Evolutionary conservation across 2,113 vertebrate genomes (phyloP), one percentile per base, ranked within the genome.

Genomic region (Pterocles burchelli): DNA sequence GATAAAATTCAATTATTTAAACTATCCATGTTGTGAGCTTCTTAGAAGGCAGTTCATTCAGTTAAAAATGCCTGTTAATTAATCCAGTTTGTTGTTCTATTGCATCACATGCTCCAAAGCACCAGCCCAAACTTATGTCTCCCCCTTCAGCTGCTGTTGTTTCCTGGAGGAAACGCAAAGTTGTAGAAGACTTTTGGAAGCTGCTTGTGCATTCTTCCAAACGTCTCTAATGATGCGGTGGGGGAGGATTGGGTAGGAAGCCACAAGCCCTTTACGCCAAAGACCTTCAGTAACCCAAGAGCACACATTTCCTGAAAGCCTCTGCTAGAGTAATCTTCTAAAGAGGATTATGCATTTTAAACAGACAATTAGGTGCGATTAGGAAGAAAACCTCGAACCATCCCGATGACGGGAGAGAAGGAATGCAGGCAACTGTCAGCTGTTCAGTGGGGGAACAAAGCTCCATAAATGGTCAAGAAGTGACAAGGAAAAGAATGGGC

Each of bases 291-390:
- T 66, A 85, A 75, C 10, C 6, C 57, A 72, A 24, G 45, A 76
- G 28, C 62, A 34, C 1, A 2, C 28, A 16, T 72, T 81, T 90
- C 76, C 77, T 75, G 84, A 68, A 92, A 94, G 74, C 73, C 61
- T 89, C 52, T 76, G 77, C 62, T 89, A 25, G 57, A 92, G 45
- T 65, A 91, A 91, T 82, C 80, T 94, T 85, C 66, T 82, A 57
- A 92, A 93, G 81, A 91, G 91, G 89, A 95, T 97, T 95, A 96
- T 76, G 25, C 25, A 19, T 97, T 97, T 92, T 94, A 89, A 94
- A 95, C 52, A 93, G 62, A 52, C 74, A 95, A 72, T 95, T 97
- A 95, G 70, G 66, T 54, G 52, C 0, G 5, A 95, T 96, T 97
- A 96, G 57, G 57, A 92, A 77, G 80, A 81, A 93, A 93, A 89